A percentile compares a stretch with the other conserved stretches of the same genome.
Conservation (phyloP, 1,140 invertebrate genomes). For the Lethrus apterus region DNA sequence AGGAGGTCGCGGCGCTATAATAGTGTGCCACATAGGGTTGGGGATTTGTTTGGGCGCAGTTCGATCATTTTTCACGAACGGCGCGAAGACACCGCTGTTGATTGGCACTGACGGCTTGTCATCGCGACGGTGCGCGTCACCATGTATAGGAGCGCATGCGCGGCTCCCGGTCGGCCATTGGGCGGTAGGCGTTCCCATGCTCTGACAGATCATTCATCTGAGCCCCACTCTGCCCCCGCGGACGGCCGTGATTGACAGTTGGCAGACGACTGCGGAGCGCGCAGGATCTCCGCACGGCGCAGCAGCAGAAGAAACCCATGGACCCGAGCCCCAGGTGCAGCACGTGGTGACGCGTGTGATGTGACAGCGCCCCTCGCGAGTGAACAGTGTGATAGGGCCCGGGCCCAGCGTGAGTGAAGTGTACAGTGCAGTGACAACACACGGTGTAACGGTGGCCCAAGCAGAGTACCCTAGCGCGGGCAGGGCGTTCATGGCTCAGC, state of each 20-base stretch:
- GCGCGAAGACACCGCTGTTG: constrained; percentile 18
- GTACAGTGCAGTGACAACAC: constrained; percentile 32
- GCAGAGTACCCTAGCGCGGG: constrained; percentile 51
- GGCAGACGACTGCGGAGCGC: constrained; percentile 57
- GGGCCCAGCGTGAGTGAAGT: constrained; percentile 22
- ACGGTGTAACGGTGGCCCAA: constrained; percentile 46
- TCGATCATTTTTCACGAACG: constrained; percentile 18
- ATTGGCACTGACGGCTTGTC: constrained; percentile 32
- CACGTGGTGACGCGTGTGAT: constrained; percentile 25
- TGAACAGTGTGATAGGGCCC: constrained; percentile 22
- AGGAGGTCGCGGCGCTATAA: no score
- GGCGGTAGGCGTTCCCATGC: constrained; percentile 32
- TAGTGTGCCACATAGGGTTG: no score
- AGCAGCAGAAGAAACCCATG: constrained; percentile 22
- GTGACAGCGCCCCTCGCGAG: constrained; percentile 23
- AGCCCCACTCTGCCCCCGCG: constrained; percentile 46
- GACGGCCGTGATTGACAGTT: constrained; percentile 57
- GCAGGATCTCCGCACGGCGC: constrained; percentile 46
- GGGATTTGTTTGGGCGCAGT: constrained; percentile 16
- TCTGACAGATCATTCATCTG: constrained; percentile 42
- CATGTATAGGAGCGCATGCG: constrained; percentile 28
- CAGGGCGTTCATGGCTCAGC: constrained; percentile 58
- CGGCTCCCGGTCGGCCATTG: constrained; percentile 32
- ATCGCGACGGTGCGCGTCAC: constrained; percentile 18
- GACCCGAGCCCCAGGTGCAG: constrained; percentile 31